Conservation (phyloP, 1,140 invertebrate species). For the Calosoma granatense region DNA sequence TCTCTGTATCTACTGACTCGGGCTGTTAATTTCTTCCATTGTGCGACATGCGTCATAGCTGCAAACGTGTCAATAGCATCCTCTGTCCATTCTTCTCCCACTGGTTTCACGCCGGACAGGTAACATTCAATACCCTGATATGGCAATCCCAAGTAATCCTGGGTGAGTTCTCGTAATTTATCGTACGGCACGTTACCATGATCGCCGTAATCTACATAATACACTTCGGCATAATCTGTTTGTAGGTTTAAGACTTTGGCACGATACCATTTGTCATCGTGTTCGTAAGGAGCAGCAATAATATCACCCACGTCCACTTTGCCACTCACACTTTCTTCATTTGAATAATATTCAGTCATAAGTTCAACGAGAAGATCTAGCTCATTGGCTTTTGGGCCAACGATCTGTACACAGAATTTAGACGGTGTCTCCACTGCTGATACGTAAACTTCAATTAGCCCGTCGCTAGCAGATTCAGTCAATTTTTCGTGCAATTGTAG, state of each 20-base stretch:
- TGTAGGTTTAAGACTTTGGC: conserved; percentile 46
- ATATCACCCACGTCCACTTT: conserved; percentile 58
- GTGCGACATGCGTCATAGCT: conserved; percentile 47
- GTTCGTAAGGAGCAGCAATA: conserved; percentile 64
- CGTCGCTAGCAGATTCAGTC: conserved; percentile 31
- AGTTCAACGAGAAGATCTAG: conserved; percentile 61
- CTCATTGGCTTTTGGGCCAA: conserved; percentile 54
- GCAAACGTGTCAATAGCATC: conserved; percentile 61
- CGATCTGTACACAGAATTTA: conserved; percentile 75
- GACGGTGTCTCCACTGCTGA: conserved; percentile 67
- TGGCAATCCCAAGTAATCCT: conserved; percentile 60
- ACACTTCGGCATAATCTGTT: conserved; percentile 53
- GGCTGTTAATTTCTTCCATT: conserved; percentile 57
- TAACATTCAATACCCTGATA: conserved; percentile 73
- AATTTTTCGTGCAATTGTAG: conserved; percentile 18
- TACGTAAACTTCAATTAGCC: conserved; percentile 67
- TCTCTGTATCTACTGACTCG: conserved; percentile 56
- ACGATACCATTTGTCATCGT: conserved; percentile 61
- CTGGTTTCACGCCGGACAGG: conserved; percentile 50
- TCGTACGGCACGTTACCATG: conserved; percentile 48
- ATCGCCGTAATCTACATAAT: conserved; percentile 76
- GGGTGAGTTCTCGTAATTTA: conserved; percentile 55
- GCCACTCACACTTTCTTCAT: conserved; percentile 46
- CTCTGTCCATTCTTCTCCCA: conserved; percentile 43
- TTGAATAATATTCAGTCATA: conserved; percentile 68